Percentiles rank a stretch among this genome's conserved stretches.
These are phyloP conservation scores for Globodera rostochiensis DNA, from an alignment of 1,140 invertebrate species.

Conservation along the genomic window DNA sequence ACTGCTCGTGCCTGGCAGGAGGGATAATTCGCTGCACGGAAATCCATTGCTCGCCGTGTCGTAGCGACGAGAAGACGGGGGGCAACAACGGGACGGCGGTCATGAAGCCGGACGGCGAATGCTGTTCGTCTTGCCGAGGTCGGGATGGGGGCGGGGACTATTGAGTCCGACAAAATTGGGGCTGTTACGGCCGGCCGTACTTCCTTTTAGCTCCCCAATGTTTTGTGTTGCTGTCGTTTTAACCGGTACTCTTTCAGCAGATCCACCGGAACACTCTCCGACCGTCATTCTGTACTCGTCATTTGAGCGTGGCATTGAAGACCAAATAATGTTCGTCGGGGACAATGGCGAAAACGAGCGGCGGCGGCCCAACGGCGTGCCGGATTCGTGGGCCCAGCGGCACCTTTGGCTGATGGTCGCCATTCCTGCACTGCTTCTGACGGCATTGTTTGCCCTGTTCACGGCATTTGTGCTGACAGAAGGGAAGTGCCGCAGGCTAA, in stretches of 20 bases:
- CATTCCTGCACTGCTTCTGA: background rate
- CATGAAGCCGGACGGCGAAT: background rate
- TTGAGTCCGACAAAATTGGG: too few species aligned
- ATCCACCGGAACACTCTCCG: background rate
- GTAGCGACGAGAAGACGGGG: background rate
- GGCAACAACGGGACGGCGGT: background rate
- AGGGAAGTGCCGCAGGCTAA: background rate
- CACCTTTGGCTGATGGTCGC: background rate
- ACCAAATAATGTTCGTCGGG: background rate
- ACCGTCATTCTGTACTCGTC: background rate
- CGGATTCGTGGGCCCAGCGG: background rate
- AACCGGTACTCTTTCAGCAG: too few species aligned
- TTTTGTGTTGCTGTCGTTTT: too few species aligned
- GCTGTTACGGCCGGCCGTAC: too few species aligned
- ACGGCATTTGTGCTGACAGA: background rate
- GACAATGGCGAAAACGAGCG: background rate
- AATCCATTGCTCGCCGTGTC: constrained; percentile 34
- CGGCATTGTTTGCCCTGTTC: background rate
- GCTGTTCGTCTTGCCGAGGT: background rate
- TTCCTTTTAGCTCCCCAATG: too few species aligned
- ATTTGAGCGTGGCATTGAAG: background rate
- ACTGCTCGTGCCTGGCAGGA: constrained; percentile 32
- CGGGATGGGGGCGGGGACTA: background rate
- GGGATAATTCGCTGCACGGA: constrained; percentile 26
- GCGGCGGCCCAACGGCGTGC: background rate